Evolutionary conservation across 2,888 invertebrate species (phyloP).

Genomic region (Geotrupes spiniger): DNA sequence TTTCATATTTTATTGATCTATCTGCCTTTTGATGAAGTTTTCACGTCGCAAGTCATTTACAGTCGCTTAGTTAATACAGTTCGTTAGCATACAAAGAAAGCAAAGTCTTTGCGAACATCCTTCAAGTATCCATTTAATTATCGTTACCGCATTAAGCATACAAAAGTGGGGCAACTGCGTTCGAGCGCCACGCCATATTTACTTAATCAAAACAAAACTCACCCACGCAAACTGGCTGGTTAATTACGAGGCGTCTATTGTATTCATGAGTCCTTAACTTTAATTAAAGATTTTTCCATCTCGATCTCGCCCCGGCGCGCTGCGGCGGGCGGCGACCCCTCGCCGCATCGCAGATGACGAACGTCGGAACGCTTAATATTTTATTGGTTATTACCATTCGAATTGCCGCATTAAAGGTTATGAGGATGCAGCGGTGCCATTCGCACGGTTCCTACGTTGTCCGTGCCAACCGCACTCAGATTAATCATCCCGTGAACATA

Average conservation of each 20-base stretch:
- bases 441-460: conserved; percentile 27
- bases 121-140: too few relatives aligned
- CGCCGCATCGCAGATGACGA: background rate
- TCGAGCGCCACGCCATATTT: conserved; percentile 3
- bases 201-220: conserved; percentile 5
- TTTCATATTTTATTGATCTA: too few relatives aligned
- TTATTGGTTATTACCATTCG: conserved; percentile 34
- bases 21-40: too few relatives aligned
- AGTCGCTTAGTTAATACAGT: too few relatives aligned
- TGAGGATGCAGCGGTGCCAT: conserved; percentile 21
- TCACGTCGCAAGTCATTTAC: too few relatives aligned
- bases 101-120: too few relatives aligned
- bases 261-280: conserved; percentile 16
- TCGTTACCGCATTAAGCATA: background rate
- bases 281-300: conserved; percentile 23
- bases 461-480: conserved; percentile 39
- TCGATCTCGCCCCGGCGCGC: conserved; percentile 4
- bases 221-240: background rate
- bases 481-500: conserved; percentile 45
- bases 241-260: conserved; percentile 3
- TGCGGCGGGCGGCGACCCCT: too few relatives aligned
- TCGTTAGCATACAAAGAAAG: too few relatives aligned
- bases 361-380: conserved; percentile 28
- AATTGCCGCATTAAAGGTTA: conserved; percentile 32
- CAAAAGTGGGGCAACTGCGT: background rate